Conservation (phyloP, 2,888 invertebrate species). For the Charanyca ferruginea region DNA sequence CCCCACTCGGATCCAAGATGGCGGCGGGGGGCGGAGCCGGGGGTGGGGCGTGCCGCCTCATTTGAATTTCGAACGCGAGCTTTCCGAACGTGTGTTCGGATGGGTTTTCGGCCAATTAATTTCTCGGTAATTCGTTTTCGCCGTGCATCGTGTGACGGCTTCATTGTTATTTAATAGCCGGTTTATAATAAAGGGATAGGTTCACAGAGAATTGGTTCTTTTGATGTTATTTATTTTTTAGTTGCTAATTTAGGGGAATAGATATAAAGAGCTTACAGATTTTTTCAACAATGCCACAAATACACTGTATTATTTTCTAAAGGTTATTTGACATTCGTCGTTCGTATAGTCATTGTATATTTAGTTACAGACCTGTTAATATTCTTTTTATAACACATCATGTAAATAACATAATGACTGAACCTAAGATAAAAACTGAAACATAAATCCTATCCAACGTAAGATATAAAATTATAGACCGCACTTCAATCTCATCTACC, state of each 20-base stretch:
- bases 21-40: slow-evolving; percentile 88
- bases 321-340: neutral
- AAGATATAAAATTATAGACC: neutral
- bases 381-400: neutral
- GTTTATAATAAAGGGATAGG: slow-evolving; percentile 65
- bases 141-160: slow-evolving; percentile 77
- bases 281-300: neutral
- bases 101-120: slow-evolving; percentile 90
- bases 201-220: neutral
- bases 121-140: slow-evolving; percentile 87
- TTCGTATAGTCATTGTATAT: too few relatives aligned
- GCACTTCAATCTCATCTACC: neutral
- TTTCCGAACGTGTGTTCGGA: slow-evolving; percentile 89
- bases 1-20: slow-evolving; percentile 87
- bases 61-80: slow-evolving; percentile 90
- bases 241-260: slow-evolving; percentile 17
- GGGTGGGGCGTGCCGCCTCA: slow-evolving; percentile 90
- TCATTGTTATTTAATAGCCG: slow-evolving; percentile 84
- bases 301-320: neutral
- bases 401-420: neutral
- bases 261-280: neutral
- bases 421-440: neutral
- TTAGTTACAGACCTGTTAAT: neutral
- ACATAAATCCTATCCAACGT: too few relatives aligned
- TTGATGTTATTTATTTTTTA: slow-evolving; percentile 30